Evolutionary conservation across 2,113 vertebrate genomes (phyloP).

Genomic region (Grammomys surdaster): DNA sequence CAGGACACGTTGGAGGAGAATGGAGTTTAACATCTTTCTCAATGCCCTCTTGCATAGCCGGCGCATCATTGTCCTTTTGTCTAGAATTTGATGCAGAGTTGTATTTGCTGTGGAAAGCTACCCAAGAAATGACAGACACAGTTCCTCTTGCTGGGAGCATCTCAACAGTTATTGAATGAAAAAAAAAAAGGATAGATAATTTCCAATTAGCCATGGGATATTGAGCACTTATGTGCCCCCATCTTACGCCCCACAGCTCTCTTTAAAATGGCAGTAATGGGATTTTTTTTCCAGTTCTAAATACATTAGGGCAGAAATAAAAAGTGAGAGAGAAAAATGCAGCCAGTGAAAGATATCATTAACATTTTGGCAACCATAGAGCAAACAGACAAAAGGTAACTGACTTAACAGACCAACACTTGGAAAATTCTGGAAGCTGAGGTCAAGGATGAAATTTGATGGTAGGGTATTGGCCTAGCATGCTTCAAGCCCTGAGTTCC

Average conservation of each 20-base stretch:
- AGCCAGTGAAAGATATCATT: slow-evolving; percentile 38
- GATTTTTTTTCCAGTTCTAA: not conserved
- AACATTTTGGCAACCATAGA: slow-evolving; percentile 55
- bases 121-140: not conserved
- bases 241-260: not conserved
- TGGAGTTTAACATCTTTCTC: not conserved
- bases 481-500: not conserved
- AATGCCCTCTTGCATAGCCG: not conserved
- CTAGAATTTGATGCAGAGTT: not conserved
- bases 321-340: not conserved
- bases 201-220: slow-evolving; percentile 14
- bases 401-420: not conserved
- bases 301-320: not conserved
- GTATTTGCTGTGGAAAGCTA: not conserved
- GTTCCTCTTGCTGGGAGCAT: slow-evolving; percentile 5
- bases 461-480: not conserved
- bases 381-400: slow-evolving; percentile 39
- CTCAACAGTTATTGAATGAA: slow-evolving; percentile 35
- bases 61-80: not conserved
- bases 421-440: not conserved
- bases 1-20: not conserved
- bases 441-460: not conserved
- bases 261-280: slow-evolving; percentile 29
- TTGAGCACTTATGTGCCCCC: not conserved
- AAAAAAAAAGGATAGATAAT: slow-evolving; percentile 19